These are phyloP conservation scores for Cotesia typhae DNA, from an alignment of 1,140 invertebrate species.

Conservation along the genomic window DNA sequence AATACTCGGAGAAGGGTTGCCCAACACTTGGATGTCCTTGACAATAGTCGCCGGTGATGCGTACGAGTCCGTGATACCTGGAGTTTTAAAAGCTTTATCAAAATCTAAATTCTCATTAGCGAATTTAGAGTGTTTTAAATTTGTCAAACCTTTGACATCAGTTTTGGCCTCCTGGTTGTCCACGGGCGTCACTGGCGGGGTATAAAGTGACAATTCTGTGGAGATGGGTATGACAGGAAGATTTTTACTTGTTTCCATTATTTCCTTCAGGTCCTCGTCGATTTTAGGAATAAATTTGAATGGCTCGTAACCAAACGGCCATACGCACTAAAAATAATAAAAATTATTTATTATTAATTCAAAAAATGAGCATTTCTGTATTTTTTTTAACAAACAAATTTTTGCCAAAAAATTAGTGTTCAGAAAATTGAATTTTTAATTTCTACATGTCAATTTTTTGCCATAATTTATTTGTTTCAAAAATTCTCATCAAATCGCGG, in stretches of 20 bases:
- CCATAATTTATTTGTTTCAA: too few relatives aligned
- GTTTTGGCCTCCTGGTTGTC: constrained; percentile 23
- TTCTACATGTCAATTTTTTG: too few relatives aligned
- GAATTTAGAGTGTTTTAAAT: not conserved
- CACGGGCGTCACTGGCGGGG: constrained; percentile 47
- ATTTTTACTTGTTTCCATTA: constrained; percentile 17
- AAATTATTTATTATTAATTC: not conserved
- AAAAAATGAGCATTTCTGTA: constrained; percentile 17
- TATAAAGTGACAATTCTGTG: constrained; percentile 44
- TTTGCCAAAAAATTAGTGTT: too few relatives aligned
- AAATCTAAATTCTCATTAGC: not conserved
- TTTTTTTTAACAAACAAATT: too few relatives aligned
- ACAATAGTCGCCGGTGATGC: too few relatives aligned
- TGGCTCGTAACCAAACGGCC: constrained; percentile 43
- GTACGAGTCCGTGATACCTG: too few relatives aligned
- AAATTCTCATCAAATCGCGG: too few relatives aligned
- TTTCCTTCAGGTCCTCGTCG: constrained; percentile 38
- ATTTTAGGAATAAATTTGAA: constrained; percentile 31
- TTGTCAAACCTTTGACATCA: not conserved
- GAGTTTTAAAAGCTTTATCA: too few relatives aligned
- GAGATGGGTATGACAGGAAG: constrained; percentile 22
- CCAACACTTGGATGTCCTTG: too few relatives aligned
- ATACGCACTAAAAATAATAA: constrained; percentile 44
- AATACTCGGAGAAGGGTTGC: too few relatives aligned
- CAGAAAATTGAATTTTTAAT: too few relatives aligned